Base-by-base conservation (phyloP, 2,113 vertebrate genomes). In the Microtus montanus region DNA sequence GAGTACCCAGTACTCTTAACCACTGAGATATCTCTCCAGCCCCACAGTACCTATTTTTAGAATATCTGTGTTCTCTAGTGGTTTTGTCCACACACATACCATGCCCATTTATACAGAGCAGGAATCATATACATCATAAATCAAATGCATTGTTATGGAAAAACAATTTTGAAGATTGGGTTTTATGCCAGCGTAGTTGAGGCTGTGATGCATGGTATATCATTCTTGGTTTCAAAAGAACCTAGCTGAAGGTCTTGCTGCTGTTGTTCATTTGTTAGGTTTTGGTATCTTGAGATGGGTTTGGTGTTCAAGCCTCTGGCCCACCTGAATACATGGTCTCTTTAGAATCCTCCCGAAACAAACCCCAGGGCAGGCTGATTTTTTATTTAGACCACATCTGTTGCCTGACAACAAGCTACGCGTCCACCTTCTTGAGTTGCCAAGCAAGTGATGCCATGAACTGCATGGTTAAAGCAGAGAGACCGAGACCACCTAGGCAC, bases 381-480 rank as follows among this genome's bases (percentile, higher is more conserved):
- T 71, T 63, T 96, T 89, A 70, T 61, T 93, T 47, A 77, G n/a
- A 71, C 33, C 26, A 30, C 44, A 71, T 90, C 85, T 78, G 79
- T 96, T 96, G 38, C 89, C 52, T 93, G 91, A 87, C 85, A 89
- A 87, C 38, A 92, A 93, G 52, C n/a, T 78, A 87, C 96, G 92
- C 68, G 87, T 79, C 89, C 80, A 78, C 89, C 93, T 96, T 79
- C 30, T 93, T 64, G 20, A 2, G 28, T 41, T 61, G 47, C 83
- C 79, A 61, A 87, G 41, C 47, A 89, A 80, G 58, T 20, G 38
- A 92, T 83, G 41, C 47, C 49, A n/a, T 41, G 89, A 88, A 5
- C 61, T 71, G 35, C 13, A 5, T 33, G 26, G 54, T 88, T 95
- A 68, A 66, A 83, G 54, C 22, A 58, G 92, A 95, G 78, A 47